These are phyloP conservation scores for Excalfactoria chinensis DNA, from an alignment of 2,113 vertebrate genomes.

Conservation along the genomic window DNA sequence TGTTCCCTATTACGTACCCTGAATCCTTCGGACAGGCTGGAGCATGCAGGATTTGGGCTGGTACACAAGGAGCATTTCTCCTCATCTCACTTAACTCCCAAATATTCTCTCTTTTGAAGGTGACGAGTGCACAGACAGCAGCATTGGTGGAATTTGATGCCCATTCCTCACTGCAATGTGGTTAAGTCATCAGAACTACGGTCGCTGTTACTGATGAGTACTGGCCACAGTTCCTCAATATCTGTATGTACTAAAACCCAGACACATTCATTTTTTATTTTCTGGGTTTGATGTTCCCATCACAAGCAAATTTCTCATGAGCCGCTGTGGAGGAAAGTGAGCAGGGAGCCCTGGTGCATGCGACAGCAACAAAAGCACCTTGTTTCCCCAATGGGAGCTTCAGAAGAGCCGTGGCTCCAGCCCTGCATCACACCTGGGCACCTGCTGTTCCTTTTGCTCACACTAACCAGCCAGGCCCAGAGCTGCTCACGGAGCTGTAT, in stretches of 20 bases:
- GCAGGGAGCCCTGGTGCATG: not conserved
- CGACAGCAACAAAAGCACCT: not conserved
- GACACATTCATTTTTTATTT: not conserved
- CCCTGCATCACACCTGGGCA: not conserved
- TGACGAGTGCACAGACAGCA: fast-evolving
- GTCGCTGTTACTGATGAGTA: not conserved
- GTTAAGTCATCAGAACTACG: not conserved
- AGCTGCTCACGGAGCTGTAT: not conserved
- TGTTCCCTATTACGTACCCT: too few relatives aligned
- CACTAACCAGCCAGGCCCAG: fast-evolving
- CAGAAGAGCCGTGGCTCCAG: not conserved
- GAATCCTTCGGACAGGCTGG: not conserved
- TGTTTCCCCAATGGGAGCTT: not conserved
- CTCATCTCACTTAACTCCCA: not conserved
- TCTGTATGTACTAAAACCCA: not conserved
- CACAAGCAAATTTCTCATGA: not conserved
- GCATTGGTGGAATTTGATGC: not conserved
- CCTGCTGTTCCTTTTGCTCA: not conserved
- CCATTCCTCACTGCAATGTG: too few relatives aligned
- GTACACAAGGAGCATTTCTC: not conserved
- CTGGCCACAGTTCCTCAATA: not conserved
- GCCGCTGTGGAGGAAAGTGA: not conserved
- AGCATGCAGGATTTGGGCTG: not conserved
- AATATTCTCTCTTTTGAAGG: fast-evolving
- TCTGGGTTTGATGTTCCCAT: not conserved